Evolutionary conservation across 2,113 vertebrate genomes (phyloP).

Genomic region (Tyrannus savana): DNA sequence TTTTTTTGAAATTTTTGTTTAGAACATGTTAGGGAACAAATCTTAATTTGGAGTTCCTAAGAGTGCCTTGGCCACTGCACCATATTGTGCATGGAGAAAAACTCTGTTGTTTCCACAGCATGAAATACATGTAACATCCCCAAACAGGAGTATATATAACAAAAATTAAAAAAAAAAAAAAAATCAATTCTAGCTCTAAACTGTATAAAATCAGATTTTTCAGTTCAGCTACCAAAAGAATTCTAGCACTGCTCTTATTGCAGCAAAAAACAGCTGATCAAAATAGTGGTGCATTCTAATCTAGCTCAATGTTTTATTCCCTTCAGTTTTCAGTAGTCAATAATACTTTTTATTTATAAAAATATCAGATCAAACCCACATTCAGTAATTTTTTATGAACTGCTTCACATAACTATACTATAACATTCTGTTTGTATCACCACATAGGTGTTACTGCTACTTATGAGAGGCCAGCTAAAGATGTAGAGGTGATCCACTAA

Average conservation of each 20-base stretch:
- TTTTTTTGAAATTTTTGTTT: background rate
- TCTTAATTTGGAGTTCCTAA: background rate
- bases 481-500: background rate
- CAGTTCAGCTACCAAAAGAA: background rate
- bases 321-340: background rate
- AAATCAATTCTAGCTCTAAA: background rate
- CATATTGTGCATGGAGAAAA: background rate
- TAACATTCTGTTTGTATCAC: background rate
- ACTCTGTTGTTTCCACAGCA: background rate
- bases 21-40: background rate
- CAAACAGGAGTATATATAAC: background rate
- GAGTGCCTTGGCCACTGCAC: background rate
- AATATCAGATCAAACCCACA: background rate
- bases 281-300: background rate
- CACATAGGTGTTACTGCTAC: background rate
- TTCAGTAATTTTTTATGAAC: background rate
- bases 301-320: background rate
- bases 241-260: background rate
- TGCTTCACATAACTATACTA: background rate
- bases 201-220: background rate
- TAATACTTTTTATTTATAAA: background rate
- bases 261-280: background rate
- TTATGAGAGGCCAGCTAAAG: background rate
- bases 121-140: background rate
- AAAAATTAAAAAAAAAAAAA: background rate